phyloP scores from a whole-genome alignment of 1,140 invertebrate genomes.

The Melipona quadrifasciata region DNA sequence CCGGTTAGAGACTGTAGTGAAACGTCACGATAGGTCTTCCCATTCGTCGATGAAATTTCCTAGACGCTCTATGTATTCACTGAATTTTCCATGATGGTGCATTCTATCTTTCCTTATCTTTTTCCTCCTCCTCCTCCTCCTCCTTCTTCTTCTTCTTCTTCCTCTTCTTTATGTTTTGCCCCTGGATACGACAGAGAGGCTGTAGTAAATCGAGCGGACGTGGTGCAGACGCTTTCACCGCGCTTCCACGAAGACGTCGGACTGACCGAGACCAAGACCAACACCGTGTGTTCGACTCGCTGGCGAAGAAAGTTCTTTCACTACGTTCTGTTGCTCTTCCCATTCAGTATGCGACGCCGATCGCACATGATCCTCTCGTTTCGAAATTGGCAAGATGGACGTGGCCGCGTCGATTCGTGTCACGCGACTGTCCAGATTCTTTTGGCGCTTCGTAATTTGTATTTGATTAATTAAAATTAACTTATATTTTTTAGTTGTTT shows the following conservation, averaged over 20 bases:
- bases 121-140: not conserved
- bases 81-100: constrained; percentile 24
- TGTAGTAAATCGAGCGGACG: constrained; percentile 61
- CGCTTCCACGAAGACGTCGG: constrained; percentile 66
- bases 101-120: constrained; percentile 24
- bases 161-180: constrained; percentile 15
- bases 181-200: constrained; percentile 50
- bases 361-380: constrained; percentile 53
- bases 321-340: constrained; percentile 51
- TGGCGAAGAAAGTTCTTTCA: constrained; percentile 77
- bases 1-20: not conserved
- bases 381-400: constrained; percentile 49
- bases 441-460: not conserved
- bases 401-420: constrained; percentile 23
- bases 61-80: constrained; percentile 27
- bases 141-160: constrained; percentile 1
- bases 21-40: constrained; percentile 17
- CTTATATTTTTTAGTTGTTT: not conserved
- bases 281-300: constrained; percentile 52
- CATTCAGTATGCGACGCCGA: constrained; percentile 51
- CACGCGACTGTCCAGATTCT: not conserved
- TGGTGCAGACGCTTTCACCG: constrained; percentile 73
- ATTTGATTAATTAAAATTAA: not conserved
- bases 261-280: constrained; percentile 57
- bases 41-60: constrained; percentile 30